phyloP scores from a whole-genome alignment of 1,140 invertebrate genomes.

The Drosophila repleta region DNA sequence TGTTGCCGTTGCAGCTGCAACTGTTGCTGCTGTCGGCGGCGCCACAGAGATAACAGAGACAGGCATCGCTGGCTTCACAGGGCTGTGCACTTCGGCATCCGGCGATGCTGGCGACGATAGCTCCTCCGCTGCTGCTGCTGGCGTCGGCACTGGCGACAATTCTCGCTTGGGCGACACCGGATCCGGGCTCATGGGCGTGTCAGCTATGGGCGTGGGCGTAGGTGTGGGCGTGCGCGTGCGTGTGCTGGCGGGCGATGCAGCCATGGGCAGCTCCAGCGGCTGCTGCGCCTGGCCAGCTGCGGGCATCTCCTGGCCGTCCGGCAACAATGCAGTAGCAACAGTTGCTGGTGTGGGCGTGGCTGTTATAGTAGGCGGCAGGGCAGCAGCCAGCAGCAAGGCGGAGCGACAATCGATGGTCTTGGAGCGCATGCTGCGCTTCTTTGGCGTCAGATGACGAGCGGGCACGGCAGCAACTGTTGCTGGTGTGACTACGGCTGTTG shows the following conservation, averaged over 20 bases:
- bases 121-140: neutral
- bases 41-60: slow-evolving; percentile 68
- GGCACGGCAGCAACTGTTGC: slow-evolving; percentile 11
- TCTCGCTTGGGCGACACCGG: neutral
- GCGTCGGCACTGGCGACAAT: no score
- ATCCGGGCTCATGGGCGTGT: neutral
- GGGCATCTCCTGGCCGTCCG: no score
- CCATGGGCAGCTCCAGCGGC: no score
- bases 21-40: slow-evolving; percentile 27
- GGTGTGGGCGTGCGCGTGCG: neutral
- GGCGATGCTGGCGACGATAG: slow-evolving; percentile 7
- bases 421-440: slow-evolving; percentile 72
- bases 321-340: no score
- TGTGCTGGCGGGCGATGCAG: no score
- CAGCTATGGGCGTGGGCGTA: neutral
- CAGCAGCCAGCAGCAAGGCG: slow-evolving; percentile 27
- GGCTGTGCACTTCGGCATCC: neutral
- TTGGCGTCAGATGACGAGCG: slow-evolving; percentile 46
- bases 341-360: neutral
- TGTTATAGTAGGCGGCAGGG: neutral
- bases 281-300: no score
- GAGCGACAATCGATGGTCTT: slow-evolving; percentile 71
- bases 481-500: slow-evolving; percentile 5
- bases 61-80: slow-evolving; percentile 36
- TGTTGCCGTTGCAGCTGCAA: neutral